Percentiles rank a stretch among this genome's conserved stretches.
Evolutionary conservation across 2,113 vertebrate species (phyloP).

Genomic region (Eublepharis macularius): DNA sequence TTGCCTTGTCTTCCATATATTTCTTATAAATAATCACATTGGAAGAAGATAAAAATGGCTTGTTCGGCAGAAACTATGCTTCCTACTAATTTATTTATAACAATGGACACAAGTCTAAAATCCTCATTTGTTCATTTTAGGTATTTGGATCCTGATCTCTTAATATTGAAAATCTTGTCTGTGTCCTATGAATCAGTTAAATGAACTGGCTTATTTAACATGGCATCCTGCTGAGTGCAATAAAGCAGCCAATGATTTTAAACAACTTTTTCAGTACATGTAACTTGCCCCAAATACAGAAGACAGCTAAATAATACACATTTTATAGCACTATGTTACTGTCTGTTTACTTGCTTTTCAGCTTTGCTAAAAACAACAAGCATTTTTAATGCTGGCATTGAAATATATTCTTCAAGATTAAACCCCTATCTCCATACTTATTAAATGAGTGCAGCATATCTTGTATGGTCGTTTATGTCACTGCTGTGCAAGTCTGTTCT

Average conservation of each 20-base stretch:
- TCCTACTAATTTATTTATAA: background rate
- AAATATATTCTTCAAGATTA: slow-evolving; percentile 20
- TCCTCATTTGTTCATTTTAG: background rate
- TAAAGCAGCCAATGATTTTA: background rate
- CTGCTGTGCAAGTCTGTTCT: slow-evolving; percentile 14
- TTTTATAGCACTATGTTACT: slow-evolving; percentile 29
- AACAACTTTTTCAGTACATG: background rate
- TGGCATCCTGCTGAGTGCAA: background rate
- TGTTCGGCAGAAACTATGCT: background rate
- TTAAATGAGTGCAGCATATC: background rate
- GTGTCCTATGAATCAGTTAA: background rate
- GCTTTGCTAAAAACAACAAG: background rate
- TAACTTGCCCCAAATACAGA: slow-evolving; percentile 16
- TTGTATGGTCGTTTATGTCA: slow-evolving; percentile 32
- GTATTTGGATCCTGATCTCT: background rate
- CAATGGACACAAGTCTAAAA: background rate
- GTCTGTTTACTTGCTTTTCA: background rate
- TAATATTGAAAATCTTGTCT: background rate
- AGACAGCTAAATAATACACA: background rate
- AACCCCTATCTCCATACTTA: slow-evolving; percentile 16
- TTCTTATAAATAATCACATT: background rate
- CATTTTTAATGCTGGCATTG: slow-evolving; percentile 13
- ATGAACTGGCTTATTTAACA: slow-evolving; percentile 15
- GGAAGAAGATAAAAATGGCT: background rate
- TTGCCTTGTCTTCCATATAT: background rate